These are phyloP conservation scores for Drosophila meridionalis DNA, from an alignment of 2,888 invertebrate genomes.

Conservation along the genomic window DNA sequence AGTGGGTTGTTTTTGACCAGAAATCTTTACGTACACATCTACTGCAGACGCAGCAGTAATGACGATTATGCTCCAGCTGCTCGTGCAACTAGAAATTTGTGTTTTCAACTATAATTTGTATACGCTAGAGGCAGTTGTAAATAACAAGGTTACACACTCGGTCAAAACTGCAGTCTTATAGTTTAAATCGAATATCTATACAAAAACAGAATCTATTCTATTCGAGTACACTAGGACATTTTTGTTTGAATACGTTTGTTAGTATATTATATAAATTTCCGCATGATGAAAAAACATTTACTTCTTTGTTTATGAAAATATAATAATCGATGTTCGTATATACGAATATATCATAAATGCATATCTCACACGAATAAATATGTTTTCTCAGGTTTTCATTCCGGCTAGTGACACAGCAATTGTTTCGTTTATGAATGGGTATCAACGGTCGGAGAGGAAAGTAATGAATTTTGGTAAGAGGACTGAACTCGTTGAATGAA, in stretches of 20 bases:
- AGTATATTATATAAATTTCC: not conserved
- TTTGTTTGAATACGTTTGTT: not conserved
- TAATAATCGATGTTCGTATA: not conserved
- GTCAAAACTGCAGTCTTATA: not conserved
- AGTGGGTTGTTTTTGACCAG: too few relatives aligned
- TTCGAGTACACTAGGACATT: not conserved
- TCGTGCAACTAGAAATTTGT: not conserved
- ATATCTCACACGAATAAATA: not conserved
- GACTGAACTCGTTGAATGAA: not conserved
- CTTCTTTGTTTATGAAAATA: not conserved
- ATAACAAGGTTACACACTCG: not conserved
- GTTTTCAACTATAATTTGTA: not conserved
- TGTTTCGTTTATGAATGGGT: not conserved
- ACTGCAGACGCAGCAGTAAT: not conserved
- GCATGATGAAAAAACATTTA: not conserved
- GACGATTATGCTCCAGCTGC: not conserved
- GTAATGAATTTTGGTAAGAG: not conserved
- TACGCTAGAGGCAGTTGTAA: not conserved
- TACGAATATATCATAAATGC: not conserved
- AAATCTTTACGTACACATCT: too few relatives aligned
- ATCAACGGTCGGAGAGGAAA: not conserved
- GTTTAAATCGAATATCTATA: not conserved
- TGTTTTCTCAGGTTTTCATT: not conserved
- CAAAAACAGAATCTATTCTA: not conserved
- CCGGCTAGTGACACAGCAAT: constrained; percentile 1